Evolutionary conservation across 1,140 invertebrate genomes (phyloP), one percentile per base, ranked within the genome.

Genomic region (Heliothis subflexa): DNA sequence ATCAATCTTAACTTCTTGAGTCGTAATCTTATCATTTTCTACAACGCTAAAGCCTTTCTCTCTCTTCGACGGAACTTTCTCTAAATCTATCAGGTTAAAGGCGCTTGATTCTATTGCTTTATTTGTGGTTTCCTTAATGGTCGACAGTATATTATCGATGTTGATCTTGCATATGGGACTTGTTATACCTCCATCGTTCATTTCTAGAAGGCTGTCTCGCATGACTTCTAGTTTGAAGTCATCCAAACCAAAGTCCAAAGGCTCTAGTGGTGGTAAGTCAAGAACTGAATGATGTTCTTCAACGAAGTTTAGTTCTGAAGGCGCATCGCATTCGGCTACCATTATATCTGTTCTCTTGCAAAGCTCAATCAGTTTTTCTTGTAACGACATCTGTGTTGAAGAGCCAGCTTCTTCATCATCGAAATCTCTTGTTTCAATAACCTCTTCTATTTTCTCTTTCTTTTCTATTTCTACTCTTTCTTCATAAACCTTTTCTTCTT

Each of bases 261-360:
- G 86, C 75, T 94, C 93, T 25, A 95, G 79, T 1, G 93, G 93
- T 0, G 94, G 92, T n/a, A 94, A 83, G 72, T 95, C 94, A 18
- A 92, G 57, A 14, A 88, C 88, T 11, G 91, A 88, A 81, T 95
- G 93, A 82, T 94, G 93, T 87, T 95, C 93, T 64, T 95, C 94
- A 1, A 94, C 89, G 68, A 95, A 95, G 74, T 92, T 91, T 7
- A 95, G 81, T 77, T 94, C 91, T 16, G 89, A 84, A 25, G 93
- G 91, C 2, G 89, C 84, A 78, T 95, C 94, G 57, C 94, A 95
- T 68, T 94, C 86, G 0, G 94, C 94, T 7, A 95, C 90, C 83
- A 95, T 90, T 13, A 95, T 93, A 81, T 95, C 94, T 13, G 88
- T 94, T 80, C 90, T 86, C 75, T 95, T 95, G 68, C 93, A 95